These are phyloP conservation scores for Ammospiza maritima DNA, from an alignment of 2,797 vertebrate species.

Conservation along the genomic window DNA sequence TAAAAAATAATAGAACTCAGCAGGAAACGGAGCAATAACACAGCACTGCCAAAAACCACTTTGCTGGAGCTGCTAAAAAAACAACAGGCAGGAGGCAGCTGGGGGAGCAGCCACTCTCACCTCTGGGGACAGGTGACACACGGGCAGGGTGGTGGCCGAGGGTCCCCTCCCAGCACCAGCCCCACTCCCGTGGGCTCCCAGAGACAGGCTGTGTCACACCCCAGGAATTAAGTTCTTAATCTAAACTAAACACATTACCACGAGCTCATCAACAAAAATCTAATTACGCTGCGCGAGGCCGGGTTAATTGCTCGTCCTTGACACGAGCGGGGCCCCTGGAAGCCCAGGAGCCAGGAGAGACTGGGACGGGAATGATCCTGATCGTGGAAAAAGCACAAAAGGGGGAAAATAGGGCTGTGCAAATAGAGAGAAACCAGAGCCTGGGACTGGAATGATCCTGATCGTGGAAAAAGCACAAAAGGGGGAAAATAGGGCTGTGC, in stretches of 20 bases:
- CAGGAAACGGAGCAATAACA: fast-evolving
- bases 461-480: constrained; percentile 50
- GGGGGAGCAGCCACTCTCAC: not conserved
- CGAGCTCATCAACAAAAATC: constrained; percentile 74
- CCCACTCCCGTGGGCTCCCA: not conserved
- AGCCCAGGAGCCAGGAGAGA: constrained; percentile 69
- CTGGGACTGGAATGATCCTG: constrained; percentile 40
- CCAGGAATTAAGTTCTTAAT: constrained; percentile 8
- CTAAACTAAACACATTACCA: constrained; percentile 55
- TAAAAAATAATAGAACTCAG: not conserved
- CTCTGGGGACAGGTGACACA: not conserved
- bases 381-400: constrained; percentile 49
- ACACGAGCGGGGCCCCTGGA: constrained; percentile 56
- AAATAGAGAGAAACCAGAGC: constrained; percentile 24
- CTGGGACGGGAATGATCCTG: constrained; percentile 41
- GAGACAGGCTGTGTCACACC: not conserved
- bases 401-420: not conserved
- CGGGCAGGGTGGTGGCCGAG: not conserved
- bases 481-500: not conserved
- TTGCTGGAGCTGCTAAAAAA: not conserved
- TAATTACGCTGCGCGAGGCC: constrained; percentile 70
- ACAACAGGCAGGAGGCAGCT: not conserved
- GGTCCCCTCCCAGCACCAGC: not conserved
- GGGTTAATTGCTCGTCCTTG: constrained; percentile 75
- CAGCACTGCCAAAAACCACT: not conserved